These are phyloP conservation scores for Athene noctua DNA, from an alignment of 2,113 vertebrate genomes.

Conservation along the genomic window DNA sequence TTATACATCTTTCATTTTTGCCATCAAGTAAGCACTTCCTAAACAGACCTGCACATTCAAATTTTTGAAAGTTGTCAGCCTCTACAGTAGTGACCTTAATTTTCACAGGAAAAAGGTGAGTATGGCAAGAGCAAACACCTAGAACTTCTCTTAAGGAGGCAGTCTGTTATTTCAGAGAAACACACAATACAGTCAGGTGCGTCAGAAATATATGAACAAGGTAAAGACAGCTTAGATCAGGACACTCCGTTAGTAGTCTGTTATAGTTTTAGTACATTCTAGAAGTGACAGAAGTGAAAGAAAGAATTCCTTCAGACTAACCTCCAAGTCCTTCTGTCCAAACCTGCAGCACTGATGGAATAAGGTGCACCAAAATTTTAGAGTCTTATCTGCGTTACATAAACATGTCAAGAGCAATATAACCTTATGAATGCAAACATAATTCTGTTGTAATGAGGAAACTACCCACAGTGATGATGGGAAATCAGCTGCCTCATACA, in stretches of 20 bases:
- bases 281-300: neutral
- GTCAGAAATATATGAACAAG: neutral
- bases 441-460: neutral
- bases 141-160: neutral
- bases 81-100: neutral
- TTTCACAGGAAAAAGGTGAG: neutral
- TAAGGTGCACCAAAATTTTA: neutral
- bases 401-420: neutral
- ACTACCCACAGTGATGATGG: neutral
- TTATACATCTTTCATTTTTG: neutral
- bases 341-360: neutral
- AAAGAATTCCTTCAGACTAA: neutral
- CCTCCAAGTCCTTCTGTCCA: neutral
- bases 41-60: neutral
- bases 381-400: neutral
- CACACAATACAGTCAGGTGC: neutral
- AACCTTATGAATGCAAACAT: neutral
- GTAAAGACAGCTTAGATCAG: neutral
- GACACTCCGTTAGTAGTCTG: neutral
- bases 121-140: neutral
- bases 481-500: neutral
- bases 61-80: neutral
- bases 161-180: neutral
- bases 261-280: neutral
- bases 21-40: neutral